Conservation (phyloP, 92 coral and sea anemone species). For the Epizoanthus scotinus region DNA sequence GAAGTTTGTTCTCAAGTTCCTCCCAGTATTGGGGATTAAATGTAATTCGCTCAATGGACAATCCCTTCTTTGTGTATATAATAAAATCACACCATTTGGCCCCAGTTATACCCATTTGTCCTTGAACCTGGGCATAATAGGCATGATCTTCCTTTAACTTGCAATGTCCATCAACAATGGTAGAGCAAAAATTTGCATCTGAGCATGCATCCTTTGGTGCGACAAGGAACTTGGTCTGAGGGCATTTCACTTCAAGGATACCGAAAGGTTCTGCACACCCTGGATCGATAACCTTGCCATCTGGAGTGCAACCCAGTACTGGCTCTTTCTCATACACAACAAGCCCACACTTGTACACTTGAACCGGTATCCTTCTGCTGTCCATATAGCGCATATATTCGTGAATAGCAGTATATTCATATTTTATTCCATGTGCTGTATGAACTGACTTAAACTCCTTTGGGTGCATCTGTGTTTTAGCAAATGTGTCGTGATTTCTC, state of each 20-base stretch:
- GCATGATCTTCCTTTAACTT: slow-evolving; percentile 20
- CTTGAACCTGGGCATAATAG: slow-evolving; percentile 53
- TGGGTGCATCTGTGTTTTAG: slow-evolving; percentile 4
- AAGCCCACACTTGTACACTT: slow-evolving; percentile 25
- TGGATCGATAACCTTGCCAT: slow-evolving; percentile 46
- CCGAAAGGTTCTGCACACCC: slow-evolving; percentile 22
- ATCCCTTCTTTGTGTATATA: slow-evolving; percentile 22
- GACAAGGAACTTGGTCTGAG: slow-evolving; percentile 31
- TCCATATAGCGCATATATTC: slow-evolving; percentile 15
- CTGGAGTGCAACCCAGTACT: slow-evolving; percentile 35
- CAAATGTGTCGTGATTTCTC: slow-evolving; percentile 4
- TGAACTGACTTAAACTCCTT: background rate
- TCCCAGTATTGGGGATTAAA: slow-evolving; percentile 39
- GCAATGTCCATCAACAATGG: slow-evolving; percentile 13
- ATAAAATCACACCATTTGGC: too few relatives aligned
- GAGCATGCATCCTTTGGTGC: slow-evolving; percentile 41
- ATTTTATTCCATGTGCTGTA: slow-evolving; percentile 5
- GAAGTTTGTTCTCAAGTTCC: slow-evolving; percentile 36
- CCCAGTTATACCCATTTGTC: slow-evolving; percentile 44
- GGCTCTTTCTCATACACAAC: slow-evolving; percentile 38
- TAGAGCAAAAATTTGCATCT: slow-evolving; percentile 10
- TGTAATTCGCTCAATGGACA: slow-evolving; percentile 21
- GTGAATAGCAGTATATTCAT: background rate
- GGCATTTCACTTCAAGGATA: slow-evolving; percentile 47
- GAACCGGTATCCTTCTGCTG: slow-evolving; percentile 29